A percentile compares a stretch with the other conserved stretches of the same genome.
phyloP scores from a whole-genome alignment of 2,113 vertebrate species.

The Hepsetus odoe region DNA sequence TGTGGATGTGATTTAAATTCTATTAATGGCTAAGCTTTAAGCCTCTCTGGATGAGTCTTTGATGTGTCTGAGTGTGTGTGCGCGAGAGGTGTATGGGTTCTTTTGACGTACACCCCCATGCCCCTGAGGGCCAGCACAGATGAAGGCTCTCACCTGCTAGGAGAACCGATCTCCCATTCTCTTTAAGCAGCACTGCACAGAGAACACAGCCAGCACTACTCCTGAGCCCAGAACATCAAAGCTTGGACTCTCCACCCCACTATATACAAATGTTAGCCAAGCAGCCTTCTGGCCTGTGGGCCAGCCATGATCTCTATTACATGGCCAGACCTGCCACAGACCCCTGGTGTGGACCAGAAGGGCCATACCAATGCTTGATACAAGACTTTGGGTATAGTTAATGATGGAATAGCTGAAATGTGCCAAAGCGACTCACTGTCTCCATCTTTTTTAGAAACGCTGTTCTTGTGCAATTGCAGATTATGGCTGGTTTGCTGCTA shows the following conservation, averaged over 20 bases:
- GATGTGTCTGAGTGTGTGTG: constrained; percentile 46
- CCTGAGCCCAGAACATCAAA: constrained; percentile 54
- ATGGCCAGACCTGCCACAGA: neutral
- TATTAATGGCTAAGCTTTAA: constrained; percentile 47
- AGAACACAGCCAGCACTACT: constrained; percentile 25
- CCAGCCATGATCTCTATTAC: constrained; percentile 38
- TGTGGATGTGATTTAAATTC: constrained; percentile 41
- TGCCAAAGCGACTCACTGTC: neutral
- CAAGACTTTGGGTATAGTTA: constrained; percentile 26
- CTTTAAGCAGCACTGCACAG: constrained; percentile 46
- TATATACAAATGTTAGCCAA: constrained; percentile 38
- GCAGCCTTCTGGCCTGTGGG: constrained; percentile 39
- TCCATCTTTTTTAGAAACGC: neutral
- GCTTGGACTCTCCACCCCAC: constrained; percentile 39
- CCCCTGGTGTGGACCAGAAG: constrained; percentile 40
- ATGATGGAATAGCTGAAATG: neutral
- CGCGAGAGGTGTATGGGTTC: constrained; percentile 42
- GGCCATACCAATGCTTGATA: constrained; percentile 13
- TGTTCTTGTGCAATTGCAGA: neutral
- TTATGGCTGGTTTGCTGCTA: neutral
- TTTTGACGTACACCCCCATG: constrained; percentile 35
- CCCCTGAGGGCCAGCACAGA: constrained; percentile 43
- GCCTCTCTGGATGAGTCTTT: constrained; percentile 37
- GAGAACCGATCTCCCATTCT: constrained; percentile 50
- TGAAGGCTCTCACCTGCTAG: constrained; percentile 57